Evolutionary conservation across 1,140 invertebrate genomes (phyloP).

Genomic region (Sminthurides bifidus): DNA sequence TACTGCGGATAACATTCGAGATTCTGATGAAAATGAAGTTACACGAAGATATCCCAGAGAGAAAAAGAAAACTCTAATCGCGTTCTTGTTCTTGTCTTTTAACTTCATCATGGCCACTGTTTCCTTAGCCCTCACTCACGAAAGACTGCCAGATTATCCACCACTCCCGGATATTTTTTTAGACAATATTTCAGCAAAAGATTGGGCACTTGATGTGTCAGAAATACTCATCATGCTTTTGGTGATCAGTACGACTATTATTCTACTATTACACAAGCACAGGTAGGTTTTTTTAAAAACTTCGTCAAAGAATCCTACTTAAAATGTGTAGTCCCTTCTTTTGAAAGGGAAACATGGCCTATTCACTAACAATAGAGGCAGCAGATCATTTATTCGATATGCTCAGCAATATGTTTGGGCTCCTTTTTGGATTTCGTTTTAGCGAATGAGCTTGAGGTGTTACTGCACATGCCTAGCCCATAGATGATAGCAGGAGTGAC

Average conservation of each 20-base stretch:
- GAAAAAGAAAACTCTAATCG: slow-evolving; percentile 56
- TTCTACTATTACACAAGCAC: slow-evolving; percentile 21
- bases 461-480: too few species aligned
- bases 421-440: too few species aligned
- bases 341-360: too few species aligned
- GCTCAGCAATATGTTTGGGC: too few species aligned
- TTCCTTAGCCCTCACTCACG: slow-evolving; percentile 70
- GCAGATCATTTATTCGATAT: too few species aligned
- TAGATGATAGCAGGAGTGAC: too few species aligned
- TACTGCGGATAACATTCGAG: slow-evolving; percentile 34
- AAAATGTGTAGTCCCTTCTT: too few species aligned
- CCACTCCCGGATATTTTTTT: slow-evolving; percentile 70
- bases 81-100: slow-evolving; percentile 47
- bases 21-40: slow-evolving; percentile 6
- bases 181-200: slow-evolving; percentile 53
- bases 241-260: slow-evolving; percentile 47
- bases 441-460: too few species aligned
- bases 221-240: slow-evolving; percentile 75
- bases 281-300: too few species aligned
- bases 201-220: slow-evolving; percentile 69
- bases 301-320: too few species aligned
- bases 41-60: slow-evolving; percentile 57
- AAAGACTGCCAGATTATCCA: slow-evolving; percentile 63
- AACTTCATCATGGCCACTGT: slow-evolving; percentile 51
- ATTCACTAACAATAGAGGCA: too few species aligned